Evolutionary conservation across 37 sponge, comb jelly and placozoan species (phyloP).

Genomic region (Agelas oroides): DNA sequence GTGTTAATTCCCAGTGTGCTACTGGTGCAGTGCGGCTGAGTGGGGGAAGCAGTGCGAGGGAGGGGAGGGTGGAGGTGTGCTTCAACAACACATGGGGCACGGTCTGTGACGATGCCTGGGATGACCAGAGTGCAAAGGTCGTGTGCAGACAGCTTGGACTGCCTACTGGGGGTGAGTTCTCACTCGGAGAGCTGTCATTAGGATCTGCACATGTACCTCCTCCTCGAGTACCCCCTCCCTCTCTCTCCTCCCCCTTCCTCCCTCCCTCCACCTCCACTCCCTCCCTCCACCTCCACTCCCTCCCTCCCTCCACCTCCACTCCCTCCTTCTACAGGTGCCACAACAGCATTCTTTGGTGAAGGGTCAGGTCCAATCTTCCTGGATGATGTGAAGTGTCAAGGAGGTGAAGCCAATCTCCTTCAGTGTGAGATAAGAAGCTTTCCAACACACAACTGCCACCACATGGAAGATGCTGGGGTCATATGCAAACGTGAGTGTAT

Average conservation of each 20-base stretch:
- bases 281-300: too few species aligned
- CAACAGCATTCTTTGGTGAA: slow-evolving; percentile 35
- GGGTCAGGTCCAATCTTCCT: slow-evolving; percentile 50
- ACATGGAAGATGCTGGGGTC: slow-evolving; percentile 57
- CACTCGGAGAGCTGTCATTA: too few species aligned
- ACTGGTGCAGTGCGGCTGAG: slow-evolving; percentile 33
- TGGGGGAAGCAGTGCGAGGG: neutral
- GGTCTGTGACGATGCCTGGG: slow-evolving; percentile 56
- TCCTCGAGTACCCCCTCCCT: too few species aligned
- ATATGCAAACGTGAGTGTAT: slow-evolving; percentile 48
- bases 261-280: too few species aligned
- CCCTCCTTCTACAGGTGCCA: neutral
- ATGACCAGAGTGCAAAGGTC: slow-evolving; percentile 36
- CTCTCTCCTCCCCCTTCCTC: too few species aligned
- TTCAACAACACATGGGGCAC: slow-evolving; percentile 45
- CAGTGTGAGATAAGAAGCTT: slow-evolving; percentile 3
- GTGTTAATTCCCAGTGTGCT: neutral
- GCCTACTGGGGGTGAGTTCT: too few species aligned
- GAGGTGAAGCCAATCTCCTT: slow-evolving; percentile 30
- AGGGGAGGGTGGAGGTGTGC: slow-evolving; percentile 65
- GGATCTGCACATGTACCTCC: too few species aligned
- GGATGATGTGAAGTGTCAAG: slow-evolving; percentile 51
- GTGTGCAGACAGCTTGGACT: slow-evolving; percentile 58
- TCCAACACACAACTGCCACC: slow-evolving; percentile 32
- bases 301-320: too few species aligned